Conservation (phyloP, 2,888 invertebrate species). For the Scaptomyza tumidula region DNA sequence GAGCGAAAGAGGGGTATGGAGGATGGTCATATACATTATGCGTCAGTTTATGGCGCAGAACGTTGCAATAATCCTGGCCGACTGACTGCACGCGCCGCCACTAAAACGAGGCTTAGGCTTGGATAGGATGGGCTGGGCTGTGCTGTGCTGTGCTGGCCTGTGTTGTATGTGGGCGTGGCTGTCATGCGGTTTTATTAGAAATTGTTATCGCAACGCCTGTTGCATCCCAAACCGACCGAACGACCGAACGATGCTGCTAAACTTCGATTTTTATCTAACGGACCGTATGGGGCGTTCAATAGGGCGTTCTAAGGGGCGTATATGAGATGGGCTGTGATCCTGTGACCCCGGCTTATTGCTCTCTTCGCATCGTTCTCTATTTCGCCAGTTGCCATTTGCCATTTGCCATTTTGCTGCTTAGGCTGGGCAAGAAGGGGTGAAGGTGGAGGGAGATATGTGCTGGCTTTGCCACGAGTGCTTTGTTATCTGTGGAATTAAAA, state of each 20-base stretch:
- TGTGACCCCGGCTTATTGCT: constrained; percentile 61
- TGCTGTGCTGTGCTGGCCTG: background rate
- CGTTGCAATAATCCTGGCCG: constrained; percentile 64
- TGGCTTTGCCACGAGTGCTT: constrained; percentile 68
- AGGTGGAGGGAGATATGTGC: background rate
- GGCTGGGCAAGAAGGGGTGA: constrained; percentile 2
- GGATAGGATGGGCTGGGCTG: background rate
- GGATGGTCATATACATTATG: constrained; percentile 48
- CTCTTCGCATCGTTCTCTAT: constrained; percentile 32
- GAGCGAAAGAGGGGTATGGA: background rate
- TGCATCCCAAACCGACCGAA: constrained; percentile 44
- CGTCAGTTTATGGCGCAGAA: constrained; percentile 62
- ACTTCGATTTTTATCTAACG: constrained; percentile 77
- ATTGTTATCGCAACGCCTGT: constrained; percentile 77
- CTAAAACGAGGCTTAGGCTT: constrained; percentile 42
- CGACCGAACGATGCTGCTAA: constrained; percentile 47
- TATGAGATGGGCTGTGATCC: constrained; percentile 11
- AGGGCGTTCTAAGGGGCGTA: background rate
- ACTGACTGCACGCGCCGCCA: constrained; percentile 43
- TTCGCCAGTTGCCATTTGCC: constrained; percentile 44
- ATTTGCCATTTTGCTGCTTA: constrained; percentile 51
- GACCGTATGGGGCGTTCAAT: constrained; percentile 6
- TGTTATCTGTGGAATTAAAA: constrained; percentile 76
- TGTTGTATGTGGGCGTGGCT: constrained; percentile 34
- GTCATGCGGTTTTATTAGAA: constrained; percentile 80